Conservation (phyloP, 2,113 vertebrate species). For the Prunella himalayana region DNA sequence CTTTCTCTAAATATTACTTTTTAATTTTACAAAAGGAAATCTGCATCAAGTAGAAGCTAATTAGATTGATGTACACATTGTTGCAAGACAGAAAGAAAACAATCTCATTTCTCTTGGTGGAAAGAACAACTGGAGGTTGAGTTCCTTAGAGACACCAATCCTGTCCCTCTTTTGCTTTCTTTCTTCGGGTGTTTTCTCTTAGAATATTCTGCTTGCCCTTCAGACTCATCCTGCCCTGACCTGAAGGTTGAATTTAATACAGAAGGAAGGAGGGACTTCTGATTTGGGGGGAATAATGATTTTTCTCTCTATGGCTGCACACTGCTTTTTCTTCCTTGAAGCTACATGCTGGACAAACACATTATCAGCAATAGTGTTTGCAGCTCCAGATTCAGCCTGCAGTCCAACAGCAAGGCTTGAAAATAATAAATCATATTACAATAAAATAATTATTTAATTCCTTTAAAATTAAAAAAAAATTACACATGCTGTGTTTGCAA, state of each 20-base stretch:
- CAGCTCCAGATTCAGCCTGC: not conserved
- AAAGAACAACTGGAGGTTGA: not conserved
- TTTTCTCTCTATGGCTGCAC: not conserved
- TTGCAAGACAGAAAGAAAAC: constrained; percentile 11
- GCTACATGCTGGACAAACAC: not conserved
- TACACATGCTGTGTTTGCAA: not conserved
- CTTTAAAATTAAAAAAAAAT: constrained; percentile 31
- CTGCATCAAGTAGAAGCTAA: constrained; percentile 15
- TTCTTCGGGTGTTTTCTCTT: not conserved
- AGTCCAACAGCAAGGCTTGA: not conserved
- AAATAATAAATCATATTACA: not conserved
- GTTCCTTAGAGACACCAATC: not conserved
- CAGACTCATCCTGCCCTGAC: not conserved
- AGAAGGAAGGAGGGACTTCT: not conserved
- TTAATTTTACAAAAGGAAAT: constrained; percentile 21
- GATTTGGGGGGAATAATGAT: not conserved
- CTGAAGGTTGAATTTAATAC: not conserved
- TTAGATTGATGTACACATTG: constrained; percentile 45
- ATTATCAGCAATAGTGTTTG: not conserved
- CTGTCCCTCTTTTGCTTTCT: not conserved
- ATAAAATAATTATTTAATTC: constrained; percentile 47
- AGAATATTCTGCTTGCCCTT: not conserved
- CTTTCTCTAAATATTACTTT: constrained; percentile 49
- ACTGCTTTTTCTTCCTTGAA: not conserved
- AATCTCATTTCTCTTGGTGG: constrained; percentile 16